Evolutionary conservation across 2,888 invertebrate species (phyloP), one percentile per base, ranked within the genome.

Genomic region (Hypena proboscidalis): DNA sequence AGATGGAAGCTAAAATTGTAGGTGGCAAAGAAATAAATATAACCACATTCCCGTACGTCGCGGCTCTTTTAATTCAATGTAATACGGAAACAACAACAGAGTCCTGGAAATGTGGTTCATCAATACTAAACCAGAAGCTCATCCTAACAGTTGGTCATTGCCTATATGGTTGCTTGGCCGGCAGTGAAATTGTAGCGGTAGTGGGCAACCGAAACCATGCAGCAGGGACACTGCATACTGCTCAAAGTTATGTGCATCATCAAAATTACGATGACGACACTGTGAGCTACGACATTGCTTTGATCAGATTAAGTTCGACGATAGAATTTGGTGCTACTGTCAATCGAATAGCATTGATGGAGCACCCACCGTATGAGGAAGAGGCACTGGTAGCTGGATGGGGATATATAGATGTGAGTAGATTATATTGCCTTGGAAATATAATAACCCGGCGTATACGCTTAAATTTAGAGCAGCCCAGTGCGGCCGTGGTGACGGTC

Each of bases 381-480:
- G 6, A 8, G 6, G 39, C 46, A 1, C 2, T 25, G n/a, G 2
- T 46, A 11, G 46, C 46, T 7, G 51, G 39, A 0, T 51, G 46
- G 47, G 47, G 36, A n/a, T n/a, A n/a, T n/a, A n/a, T n/a, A n/a
- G n/a, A 40, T 25, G 46, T 46, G 4, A 41, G 46, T 40, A 25
- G n/a, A n/a, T n/a, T n/a, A n/a, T n/a, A n/a, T n/a, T n/a, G n/a
- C n/a, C n/a, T n/a, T n/a, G n/a, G n/a, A n/a, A n/a, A n/a, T n/a
- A n/a, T n/a, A n/a, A n/a, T n/a, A n/a, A n/a, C n/a, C n/a, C n/a
- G n/a, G n/a, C n/a, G n/a, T n/a, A n/a, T n/a, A n/a, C n/a, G n/a
- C n/a, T n/a, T n/a, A n/a, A n/a, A n/a, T n/a, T n/a, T n/a, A n/a
- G n/a, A n/a, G n/a, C n/a, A n/a, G n/a, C n/a, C n/a, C n/a, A n/a